Percentiles rank a stretch among this genome's conserved stretches.
These are phyloP conservation scores for Takifugu flavidus DNA, from an alignment of 2,113 vertebrate species.

Conservation along the genomic window DNA sequence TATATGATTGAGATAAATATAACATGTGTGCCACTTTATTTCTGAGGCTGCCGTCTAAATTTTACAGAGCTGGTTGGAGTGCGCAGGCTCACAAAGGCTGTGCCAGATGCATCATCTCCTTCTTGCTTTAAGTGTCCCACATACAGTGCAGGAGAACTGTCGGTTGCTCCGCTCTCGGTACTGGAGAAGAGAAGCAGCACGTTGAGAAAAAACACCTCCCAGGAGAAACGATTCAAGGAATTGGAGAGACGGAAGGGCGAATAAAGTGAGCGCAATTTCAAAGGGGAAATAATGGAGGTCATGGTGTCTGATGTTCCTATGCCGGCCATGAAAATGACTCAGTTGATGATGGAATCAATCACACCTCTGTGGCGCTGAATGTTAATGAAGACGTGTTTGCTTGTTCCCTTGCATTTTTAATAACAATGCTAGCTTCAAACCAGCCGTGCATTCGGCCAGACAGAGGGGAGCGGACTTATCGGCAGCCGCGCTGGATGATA, in stretches of 20 bases:
- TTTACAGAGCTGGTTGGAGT: constrained; percentile 37
- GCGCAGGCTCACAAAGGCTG: constrained; percentile 45
- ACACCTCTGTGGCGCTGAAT: constrained; percentile 52
- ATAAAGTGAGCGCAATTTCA: constrained; percentile 72
- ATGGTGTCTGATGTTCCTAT: constrained; percentile 63
- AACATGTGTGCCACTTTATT: constrained; percentile 54
- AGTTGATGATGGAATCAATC: constrained; percentile 69
- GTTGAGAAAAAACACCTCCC: constrained; percentile 52
- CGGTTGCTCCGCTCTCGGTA: constrained; percentile 59
- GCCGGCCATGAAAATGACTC: constrained; percentile 60
- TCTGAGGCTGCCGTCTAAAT: constrained; percentile 46
- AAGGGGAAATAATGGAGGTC: constrained; percentile 73
- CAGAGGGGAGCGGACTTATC: constrained; percentile 42
- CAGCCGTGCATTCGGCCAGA: constrained; percentile 30
- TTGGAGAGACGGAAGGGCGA: constrained; percentile 59
- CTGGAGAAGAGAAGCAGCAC: constrained; percentile 63
- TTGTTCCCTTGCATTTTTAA: constrained; percentile 52
- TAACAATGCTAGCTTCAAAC: constrained; percentile 51
- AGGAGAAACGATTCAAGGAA: constrained; percentile 70
- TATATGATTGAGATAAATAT: constrained; percentile 53
- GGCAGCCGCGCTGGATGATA: constrained; percentile 29
- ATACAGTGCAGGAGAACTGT: constrained; percentile 62
- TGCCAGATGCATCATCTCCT: constrained; percentile 56
- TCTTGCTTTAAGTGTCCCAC: constrained; percentile 68
- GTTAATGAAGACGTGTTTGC: constrained; percentile 55